Base-by-base conservation (phyloP, 2,888 invertebrate species). In the Lysandra bellargus region DNA sequence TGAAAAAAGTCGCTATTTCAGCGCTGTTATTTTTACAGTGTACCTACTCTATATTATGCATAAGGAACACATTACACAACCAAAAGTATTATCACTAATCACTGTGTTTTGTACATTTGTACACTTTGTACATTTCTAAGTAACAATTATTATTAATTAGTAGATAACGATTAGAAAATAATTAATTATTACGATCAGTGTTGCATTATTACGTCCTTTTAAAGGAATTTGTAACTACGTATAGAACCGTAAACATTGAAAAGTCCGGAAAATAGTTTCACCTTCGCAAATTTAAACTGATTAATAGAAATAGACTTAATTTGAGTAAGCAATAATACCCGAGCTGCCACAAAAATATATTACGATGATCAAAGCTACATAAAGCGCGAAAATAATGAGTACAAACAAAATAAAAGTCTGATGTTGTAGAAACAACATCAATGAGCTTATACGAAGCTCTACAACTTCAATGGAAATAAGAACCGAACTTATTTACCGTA, bases 401-500 rank as follows among this genome's bases (percentile, higher is more conserved):
- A 23, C 61, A 64, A 23, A 64, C 64, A 69, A 69, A 69, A 69
- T 33, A 69, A 69, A 37, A 33, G n/a, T 33, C 33, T 69, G 69
- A 69, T 69, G n/a, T 69, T 37, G 33, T 69, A 37, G 69, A 69
- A 33, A 69, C 69, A 69, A 14, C 37, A 69, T 33, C 33, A 69
- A 37, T 69, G 14, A 37, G 69, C 69, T 69, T 69, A 37, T 12
- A 30, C 33, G 69, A 33, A 33, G 33, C 33, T 17, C 17, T 69
- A 33, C 33, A 69, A 69, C 17, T 37, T 69, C 30, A 69, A 33
- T 69, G 33, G 33, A 69, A 69, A 69, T 69, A 69, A 64, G 33
- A 64, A 69, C 69, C 69, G 69, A 33, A 33, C 33, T 69, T 69
- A 33, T 37, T 69, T 33, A 69, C 69, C 69, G 69, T 69, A 69